Conservation (phyloP, 1,140 invertebrate genomes). For the Helicorthomorpha holstii region DNA sequence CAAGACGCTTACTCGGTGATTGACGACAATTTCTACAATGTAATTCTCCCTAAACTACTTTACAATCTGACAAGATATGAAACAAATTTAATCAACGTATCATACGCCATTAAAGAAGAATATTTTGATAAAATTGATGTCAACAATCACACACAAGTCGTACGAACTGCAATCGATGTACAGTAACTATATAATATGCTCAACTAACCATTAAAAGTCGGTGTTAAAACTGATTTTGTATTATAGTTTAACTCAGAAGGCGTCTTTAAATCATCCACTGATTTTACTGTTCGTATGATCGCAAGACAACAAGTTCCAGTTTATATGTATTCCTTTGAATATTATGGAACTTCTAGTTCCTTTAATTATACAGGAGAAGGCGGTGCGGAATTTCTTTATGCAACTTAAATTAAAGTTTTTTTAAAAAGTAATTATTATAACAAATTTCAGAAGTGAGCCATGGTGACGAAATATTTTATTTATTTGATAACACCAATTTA, state of each 20-base stretch:
- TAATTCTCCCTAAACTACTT: not conserved
- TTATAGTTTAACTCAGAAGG: not conserved
- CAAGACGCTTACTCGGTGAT: not conserved
- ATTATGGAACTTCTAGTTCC: not conserved
- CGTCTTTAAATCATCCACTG: not conserved
- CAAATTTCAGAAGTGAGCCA: not conserved
- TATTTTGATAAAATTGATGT: not conserved
- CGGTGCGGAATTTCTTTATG: not conserved
- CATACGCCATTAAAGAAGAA: not conserved
- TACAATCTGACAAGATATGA: not conserved
- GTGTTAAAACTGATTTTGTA: not conserved
- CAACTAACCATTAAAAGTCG: not conserved
- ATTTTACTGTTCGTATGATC: not conserved
- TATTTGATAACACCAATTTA: not conserved
- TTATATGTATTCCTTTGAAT: not conserved
- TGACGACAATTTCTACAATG: not conserved
- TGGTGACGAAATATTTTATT: not conserved
- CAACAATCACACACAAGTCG: not conserved
- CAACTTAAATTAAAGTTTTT: not conserved
- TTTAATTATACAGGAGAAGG: not conserved
- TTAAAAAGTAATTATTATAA: not conserved
- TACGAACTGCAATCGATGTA: not conserved
- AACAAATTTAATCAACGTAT: not conserved
- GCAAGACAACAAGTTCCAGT: not conserved
- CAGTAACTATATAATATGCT: not conserved